Conservation (phyloP, 2,888 invertebrate genomes). For the Altica lythri region DNA sequence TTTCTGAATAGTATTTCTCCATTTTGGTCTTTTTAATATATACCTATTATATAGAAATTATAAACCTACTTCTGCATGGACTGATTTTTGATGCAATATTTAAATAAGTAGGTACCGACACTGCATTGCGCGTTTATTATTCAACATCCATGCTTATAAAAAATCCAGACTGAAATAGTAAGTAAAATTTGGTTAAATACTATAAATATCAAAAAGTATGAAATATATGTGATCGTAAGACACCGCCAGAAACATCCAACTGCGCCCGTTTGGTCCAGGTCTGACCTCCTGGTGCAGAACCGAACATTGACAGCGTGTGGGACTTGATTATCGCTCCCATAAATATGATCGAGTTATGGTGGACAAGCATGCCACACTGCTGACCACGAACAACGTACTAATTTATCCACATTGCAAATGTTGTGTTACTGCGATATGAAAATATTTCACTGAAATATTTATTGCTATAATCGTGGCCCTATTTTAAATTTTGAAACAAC, state of each 20-base stretch:
- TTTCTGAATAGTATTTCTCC: conserved; percentile 1
- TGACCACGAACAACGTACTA: conserved; percentile 36
- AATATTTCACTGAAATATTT: conserved; percentile 22
- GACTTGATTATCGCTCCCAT: conserved; percentile 42
- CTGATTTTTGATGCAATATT: not conserved
- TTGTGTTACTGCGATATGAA: conserved; percentile 26
- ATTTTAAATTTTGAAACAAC: not conserved
- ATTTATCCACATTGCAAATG: conserved; percentile 37
- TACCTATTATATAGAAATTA: not conserved
- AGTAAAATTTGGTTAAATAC: too few species aligned
- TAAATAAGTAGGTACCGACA: not conserved
- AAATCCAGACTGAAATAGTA: too few species aligned
- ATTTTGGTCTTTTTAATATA: not conserved
- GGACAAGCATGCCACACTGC: conserved; percentile 36
- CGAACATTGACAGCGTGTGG: conserved; percentile 44
- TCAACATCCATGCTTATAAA: too few species aligned
- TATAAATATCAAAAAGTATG: too few species aligned
- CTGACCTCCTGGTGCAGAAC: conserved; percentile 25
- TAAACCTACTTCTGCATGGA: too few species aligned
- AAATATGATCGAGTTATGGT: conserved; percentile 41
- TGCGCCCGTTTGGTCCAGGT: conserved; percentile 18
- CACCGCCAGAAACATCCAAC: conserved; percentile 20
- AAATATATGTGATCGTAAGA: conserved; percentile 14
- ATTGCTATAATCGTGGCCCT: not conserved
- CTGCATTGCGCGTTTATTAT: too few species aligned